phyloP scores from a whole-genome alignment of 2,113 vertebrate species.

The Fulmarus glacialis region DNA sequence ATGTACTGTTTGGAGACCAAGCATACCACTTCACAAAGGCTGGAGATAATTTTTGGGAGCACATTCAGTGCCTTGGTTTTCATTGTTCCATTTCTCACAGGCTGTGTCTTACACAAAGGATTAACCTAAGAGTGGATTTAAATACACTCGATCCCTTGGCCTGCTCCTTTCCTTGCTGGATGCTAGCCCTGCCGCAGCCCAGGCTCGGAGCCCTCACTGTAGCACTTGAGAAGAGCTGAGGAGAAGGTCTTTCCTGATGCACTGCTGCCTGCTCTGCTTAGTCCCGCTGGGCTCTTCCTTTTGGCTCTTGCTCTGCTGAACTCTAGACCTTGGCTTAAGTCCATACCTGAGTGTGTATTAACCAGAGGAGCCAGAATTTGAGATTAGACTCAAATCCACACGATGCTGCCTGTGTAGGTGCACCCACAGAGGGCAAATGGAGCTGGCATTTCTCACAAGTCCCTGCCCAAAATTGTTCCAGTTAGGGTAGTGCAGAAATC shows the following conservation, averaged over 20 bases:
- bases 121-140: neutral
- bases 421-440: neutral
- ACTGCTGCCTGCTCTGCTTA: neutral
- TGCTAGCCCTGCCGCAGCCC: neutral
- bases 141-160: fast-evolving
- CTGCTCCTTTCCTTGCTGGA: neutral
- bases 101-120: neutral
- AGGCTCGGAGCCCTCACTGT: neutral
- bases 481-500: neutral
- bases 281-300: neutral
- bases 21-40: neutral
- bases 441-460: neutral
- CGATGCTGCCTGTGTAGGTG: neutral
- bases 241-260: neutral
- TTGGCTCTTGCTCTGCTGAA: neutral
- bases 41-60: neutral
- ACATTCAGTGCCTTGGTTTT: neutral
- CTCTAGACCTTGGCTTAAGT: neutral
- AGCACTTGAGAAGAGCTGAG: neutral
- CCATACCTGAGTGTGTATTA: neutral
- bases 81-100: neutral
- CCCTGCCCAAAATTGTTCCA: neutral
- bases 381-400: neutral
- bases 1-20: neutral
- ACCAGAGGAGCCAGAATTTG: neutral